Percentiles rank a stretch among this genome's conserved stretches.
Conservation (phyloP, 2,888 invertebrate genomes). For the Schizaphis graminum region DNA sequence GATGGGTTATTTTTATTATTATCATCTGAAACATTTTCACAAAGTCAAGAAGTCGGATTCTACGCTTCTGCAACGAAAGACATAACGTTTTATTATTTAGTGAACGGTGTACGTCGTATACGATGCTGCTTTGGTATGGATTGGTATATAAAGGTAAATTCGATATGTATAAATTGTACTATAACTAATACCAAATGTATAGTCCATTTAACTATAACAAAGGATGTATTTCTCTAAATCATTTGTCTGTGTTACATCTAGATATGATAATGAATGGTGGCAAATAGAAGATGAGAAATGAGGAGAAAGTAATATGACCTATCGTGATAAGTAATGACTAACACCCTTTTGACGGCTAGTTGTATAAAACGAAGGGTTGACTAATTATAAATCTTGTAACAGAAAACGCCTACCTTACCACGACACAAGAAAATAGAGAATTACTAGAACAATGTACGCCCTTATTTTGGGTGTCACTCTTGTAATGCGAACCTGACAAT, state of each 20-base stretch:
- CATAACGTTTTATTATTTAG: neutral
- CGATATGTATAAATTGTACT: neutral
- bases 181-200: neutral
- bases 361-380: slow-evolving; percentile 48
- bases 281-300: slow-evolving; percentile 45
- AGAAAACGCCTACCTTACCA: slow-evolving; percentile 1
- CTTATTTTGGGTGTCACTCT: slow-evolving; percentile 18
- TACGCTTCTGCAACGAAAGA: neutral
- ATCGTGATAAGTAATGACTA: slow-evolving; percentile 56
- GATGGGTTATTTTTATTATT: neutral
- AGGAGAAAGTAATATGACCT: slow-evolving; percentile 55
- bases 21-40: neutral
- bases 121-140: too few species aligned
- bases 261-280: slow-evolving; percentile 9
- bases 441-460: slow-evolving; percentile 22
- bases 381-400: slow-evolving; percentile 55
- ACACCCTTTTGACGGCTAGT: slow-evolving; percentile 9
- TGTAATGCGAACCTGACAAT: slow-evolving; percentile 52
- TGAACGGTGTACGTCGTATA: too few species aligned
- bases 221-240: neutral
- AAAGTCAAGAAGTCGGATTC: neutral
- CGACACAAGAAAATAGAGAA: slow-evolving; percentile 20
- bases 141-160: neutral
- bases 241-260: slow-evolving; percentile 20
- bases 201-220: slow-evolving; percentile 37